phyloP scores from a whole-genome alignment of 2,888 invertebrate species.

The Silvanus unidentatus region DNA sequence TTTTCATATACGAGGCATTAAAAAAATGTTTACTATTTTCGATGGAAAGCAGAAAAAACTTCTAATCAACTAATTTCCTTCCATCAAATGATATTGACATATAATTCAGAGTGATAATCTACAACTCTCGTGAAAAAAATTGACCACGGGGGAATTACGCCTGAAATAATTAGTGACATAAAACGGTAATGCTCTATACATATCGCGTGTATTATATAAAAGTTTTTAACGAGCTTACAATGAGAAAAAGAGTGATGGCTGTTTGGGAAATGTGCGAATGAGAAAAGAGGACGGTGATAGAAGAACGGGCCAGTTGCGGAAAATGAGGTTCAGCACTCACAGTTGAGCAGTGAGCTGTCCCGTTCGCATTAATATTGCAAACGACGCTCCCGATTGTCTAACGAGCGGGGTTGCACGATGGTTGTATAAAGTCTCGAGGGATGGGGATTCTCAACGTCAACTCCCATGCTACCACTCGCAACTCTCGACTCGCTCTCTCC shows the following conservation, averaged over 20 bases:
- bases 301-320: neutral
- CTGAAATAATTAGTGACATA: conserved; percentile 10
- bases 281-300: too few species aligned
- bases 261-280: too few species aligned
- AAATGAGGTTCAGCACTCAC: conserved; percentile 3
- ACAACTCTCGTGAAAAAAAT: conserved; percentile 1
- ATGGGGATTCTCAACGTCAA: neutral
- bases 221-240: too few species aligned
- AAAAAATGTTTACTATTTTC: too few species aligned
- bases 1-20: too few species aligned
- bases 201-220: too few species aligned
- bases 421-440: conserved; percentile 5
- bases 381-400: conserved; percentile 43
- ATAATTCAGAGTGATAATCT: conserved; percentile 1
- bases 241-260: too few species aligned
- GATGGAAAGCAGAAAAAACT: too few species aligned
- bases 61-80: too few species aligned
- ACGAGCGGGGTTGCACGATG: conserved; percentile 35
- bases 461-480: neutral
- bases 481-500: too few species aligned
- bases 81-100: too few species aligned
- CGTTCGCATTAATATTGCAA: conserved; percentile 41
- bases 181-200: conserved; percentile 6
- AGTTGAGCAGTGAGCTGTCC: conserved; percentile 26
- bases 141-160: conserved; percentile 5